phyloP scores from a whole-genome alignment of 2,888 invertebrate genomes.

The Hyalella azteca region DNA sequence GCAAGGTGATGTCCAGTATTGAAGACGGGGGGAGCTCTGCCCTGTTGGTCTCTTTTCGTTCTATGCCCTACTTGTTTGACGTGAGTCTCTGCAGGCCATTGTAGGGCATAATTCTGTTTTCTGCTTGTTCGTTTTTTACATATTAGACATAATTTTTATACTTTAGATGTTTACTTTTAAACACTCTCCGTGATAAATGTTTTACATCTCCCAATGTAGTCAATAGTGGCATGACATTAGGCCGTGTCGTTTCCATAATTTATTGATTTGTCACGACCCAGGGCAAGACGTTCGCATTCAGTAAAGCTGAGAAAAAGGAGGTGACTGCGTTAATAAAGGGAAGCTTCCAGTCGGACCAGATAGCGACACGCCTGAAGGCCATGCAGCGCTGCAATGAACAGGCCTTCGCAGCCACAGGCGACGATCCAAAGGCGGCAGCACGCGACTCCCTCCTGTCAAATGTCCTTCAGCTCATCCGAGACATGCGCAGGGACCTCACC shows the following conservation, averaged over 20 bases:
- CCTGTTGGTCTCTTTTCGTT: neutral
- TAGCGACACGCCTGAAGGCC: neutral
- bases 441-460: neutral
- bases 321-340: neutral
- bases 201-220: too few species aligned
- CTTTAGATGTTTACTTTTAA: too few species aligned
- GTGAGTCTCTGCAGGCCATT: neutral
- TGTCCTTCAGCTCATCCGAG: neutral
- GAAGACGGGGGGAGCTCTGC: conserved; percentile 1
- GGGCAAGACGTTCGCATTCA: conserved; percentile 3
- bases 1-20: conserved; percentile 9
- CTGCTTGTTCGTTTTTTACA: neutral
- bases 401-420: conserved; percentile 1
- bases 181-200: too few species aligned
- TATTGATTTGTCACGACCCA: too few species aligned
- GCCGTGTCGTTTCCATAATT: too few species aligned
- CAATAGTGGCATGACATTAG: too few species aligned
- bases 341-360: neutral
- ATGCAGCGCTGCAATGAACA: neutral
- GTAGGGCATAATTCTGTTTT: neutral
- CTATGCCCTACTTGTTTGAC: conserved; percentile 11
- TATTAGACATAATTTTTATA: too few species aligned
- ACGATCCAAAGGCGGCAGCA: neutral
- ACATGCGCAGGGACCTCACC: neutral
- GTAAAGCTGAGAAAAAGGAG: neutral